Evolutionary conservation across 2,797 vertebrate genomes (phyloP).

Genomic region (Melanotaenia boesemani): DNA sequence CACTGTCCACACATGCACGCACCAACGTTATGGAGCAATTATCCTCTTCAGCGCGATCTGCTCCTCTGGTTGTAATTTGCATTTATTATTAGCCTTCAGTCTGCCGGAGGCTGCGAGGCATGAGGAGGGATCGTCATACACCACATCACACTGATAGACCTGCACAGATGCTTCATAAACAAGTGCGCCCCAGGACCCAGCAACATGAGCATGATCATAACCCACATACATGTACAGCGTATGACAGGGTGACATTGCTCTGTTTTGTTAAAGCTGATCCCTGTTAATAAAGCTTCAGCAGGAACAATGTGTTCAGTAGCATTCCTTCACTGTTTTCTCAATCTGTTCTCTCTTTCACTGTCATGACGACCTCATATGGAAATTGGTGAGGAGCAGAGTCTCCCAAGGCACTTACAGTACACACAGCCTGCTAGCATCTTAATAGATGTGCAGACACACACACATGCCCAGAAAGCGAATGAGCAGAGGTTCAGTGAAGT

Average conservation of each 20-base stretch:
- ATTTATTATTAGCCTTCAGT: constrained; percentile 77
- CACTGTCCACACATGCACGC: constrained; percentile 17
- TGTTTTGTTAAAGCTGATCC: constrained; percentile 45
- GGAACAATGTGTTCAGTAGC: constrained; percentile 51
- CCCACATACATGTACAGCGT: background rate
- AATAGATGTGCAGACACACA: constrained; percentile 44
- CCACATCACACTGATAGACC: constrained; percentile 64
- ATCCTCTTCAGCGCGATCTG: constrained; percentile 75
- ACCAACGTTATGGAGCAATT: constrained; percentile 79
- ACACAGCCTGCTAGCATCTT: constrained; percentile 38
- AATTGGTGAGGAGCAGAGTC: constrained; percentile 55
- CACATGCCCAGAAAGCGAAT: constrained; percentile 26
- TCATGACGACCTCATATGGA: constrained; percentile 55
- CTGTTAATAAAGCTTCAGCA: constrained; percentile 43
- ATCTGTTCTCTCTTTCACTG: constrained; percentile 24
- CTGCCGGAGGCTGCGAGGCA: constrained; percentile 58
- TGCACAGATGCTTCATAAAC: constrained; percentile 70
- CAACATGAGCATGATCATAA: constrained; percentile 11
- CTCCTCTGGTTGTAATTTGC: constrained; percentile 82
- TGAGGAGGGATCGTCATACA: constrained; percentile 59
- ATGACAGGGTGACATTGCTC: constrained; percentile 34
- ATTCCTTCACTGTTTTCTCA: constrained; percentile 20
- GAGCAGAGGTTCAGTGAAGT: constrained; percentile 59
- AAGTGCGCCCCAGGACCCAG: constrained; percentile 48
- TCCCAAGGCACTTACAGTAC: constrained; percentile 41